A percentile compares a stretch with the other conserved stretches of the same genome.
These are phyloP conservation scores for Denticeps clupeoides DNA, from an alignment of 2,797 vertebrate species.

Conservation along the genomic window DNA sequence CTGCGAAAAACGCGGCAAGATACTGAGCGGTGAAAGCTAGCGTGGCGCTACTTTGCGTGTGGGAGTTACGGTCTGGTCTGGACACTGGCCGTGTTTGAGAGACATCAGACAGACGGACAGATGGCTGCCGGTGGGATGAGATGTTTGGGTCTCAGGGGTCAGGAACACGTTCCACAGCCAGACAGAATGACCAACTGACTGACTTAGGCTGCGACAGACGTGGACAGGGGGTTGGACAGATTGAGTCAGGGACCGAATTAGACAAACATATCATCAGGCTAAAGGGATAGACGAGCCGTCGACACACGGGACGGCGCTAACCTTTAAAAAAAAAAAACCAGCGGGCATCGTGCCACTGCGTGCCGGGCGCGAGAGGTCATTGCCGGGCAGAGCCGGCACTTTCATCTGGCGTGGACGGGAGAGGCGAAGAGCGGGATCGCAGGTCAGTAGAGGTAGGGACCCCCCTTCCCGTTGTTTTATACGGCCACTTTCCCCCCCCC, in stretches of 20 bases:
- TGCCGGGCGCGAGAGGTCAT: slow-evolving; percentile 34
- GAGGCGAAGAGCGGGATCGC: background rate
- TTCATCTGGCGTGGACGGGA: slow-evolving; percentile 1
- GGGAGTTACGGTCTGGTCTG: no score
- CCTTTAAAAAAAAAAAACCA: slow-evolving; percentile 35
- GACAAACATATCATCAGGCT: slow-evolving; percentile 29
- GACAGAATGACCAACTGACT: slow-evolving; percentile 1
- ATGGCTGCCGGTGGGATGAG: slow-evolving; percentile 12
- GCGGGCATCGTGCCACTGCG: slow-evolving; percentile 27
- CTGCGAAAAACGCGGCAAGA: no score
- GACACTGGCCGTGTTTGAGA: no score
- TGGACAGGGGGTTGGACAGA: slow-evolving; percentile 5
- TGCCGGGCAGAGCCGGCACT: slow-evolving; percentile 1
- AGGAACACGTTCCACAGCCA: background rate
- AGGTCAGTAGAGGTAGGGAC: slow-evolving; percentile 14
- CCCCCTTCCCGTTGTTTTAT: slow-evolving; percentile 30
- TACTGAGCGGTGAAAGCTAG: no score
- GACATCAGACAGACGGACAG: slow-evolving; percentile 6
- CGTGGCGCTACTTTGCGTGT: no score
- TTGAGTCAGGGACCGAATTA: slow-evolving; percentile 27
- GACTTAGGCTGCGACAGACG: slow-evolving; percentile 17
- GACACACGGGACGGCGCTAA: slow-evolving; percentile 37
- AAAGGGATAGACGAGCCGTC: slow-evolving; percentile 22
- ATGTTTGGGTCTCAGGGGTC: slow-evolving; percentile 18
- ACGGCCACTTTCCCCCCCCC: no score